Evolutionary conservation across 2,113 vertebrate species (phyloP).

Genomic region (Laticauda colubrina): DNA sequence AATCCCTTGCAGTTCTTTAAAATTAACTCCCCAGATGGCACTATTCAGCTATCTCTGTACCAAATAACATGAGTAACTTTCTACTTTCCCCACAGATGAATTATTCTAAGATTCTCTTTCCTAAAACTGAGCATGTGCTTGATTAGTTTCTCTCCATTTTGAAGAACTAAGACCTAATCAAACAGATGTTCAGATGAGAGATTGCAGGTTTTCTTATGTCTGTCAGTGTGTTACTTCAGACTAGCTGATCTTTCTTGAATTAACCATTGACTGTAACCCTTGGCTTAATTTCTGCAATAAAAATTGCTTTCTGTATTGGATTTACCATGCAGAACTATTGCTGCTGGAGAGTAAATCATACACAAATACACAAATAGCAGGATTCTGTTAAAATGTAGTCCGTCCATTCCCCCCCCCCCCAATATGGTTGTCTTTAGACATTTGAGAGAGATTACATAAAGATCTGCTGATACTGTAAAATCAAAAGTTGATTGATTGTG

Average conservation of each 20-base stretch:
- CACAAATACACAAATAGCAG: not conserved
- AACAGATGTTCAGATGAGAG: not conserved
- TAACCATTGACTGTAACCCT: not conserved
- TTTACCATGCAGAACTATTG: not conserved
- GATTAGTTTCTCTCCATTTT: not conserved
- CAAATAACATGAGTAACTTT: not conserved
- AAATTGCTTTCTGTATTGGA: not conserved
- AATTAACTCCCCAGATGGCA: not conserved
- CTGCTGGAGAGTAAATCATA: not conserved
- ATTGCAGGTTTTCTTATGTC: not conserved
- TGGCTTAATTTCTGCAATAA: not conserved
- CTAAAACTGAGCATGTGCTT: not conserved
- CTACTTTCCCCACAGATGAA: not conserved
- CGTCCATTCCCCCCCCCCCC: not conserved
- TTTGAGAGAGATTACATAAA: not conserved
- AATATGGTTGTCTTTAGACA: not conserved
- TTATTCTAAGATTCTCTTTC: not conserved
- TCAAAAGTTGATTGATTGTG: not conserved
- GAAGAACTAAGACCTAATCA: not conserved
- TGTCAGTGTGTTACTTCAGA: not conserved
- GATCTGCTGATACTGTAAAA: not conserved
- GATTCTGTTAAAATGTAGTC: not conserved
- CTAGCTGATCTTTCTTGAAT: not conserved
- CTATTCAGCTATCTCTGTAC: not conserved
- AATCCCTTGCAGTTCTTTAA: not conserved